These are phyloP conservation scores for Palythoa caribaeorum DNA, from an alignment of 92 coral and sea anemone species.

Conservation along the genomic window DNA sequence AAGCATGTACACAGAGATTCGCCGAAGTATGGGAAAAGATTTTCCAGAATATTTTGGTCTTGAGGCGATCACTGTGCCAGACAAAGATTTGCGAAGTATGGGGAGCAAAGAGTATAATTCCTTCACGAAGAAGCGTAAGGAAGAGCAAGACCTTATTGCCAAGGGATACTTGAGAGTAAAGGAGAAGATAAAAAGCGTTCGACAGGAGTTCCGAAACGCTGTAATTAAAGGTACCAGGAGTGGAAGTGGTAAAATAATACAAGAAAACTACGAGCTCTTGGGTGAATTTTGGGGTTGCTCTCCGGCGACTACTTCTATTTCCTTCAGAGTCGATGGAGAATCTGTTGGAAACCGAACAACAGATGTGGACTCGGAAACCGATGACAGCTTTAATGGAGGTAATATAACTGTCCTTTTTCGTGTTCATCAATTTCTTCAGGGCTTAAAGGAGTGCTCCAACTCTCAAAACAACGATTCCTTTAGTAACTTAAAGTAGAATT, in stretches of 20 bases:
- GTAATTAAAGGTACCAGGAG: constrained; percentile 38
- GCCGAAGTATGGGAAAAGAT: not conserved
- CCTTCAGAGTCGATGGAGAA: constrained; percentile 41
- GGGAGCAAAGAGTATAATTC: not conserved
- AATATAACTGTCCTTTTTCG: not conserved
- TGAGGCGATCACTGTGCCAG: not conserved
- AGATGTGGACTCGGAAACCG: constrained; percentile 2
- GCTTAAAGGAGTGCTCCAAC: no score
- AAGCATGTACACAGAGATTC: constrained; percentile 15
- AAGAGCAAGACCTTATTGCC: not conserved
- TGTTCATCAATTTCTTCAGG: not conserved
- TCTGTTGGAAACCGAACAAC: not conserved
- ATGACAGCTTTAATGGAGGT: constrained; percentile 6
- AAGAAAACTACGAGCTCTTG: not conserved
- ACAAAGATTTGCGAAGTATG: constrained; percentile 18
- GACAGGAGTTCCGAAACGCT: constrained; percentile 36
- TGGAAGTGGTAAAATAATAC: constrained; percentile 35
- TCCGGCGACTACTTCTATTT: constrained; percentile 26
- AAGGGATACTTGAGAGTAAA: not conserved
- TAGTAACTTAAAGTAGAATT: no score
- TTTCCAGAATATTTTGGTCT: constrained; percentile 11
- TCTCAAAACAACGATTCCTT: no score
- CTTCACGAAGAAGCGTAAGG: not conserved
- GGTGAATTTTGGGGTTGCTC: not conserved
- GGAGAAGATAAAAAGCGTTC: constrained; percentile 5